These are phyloP conservation scores for Gyrodactylus salaris DNA, from an alignment of 1,140 invertebrate species.

Conservation along the genomic window DNA sequence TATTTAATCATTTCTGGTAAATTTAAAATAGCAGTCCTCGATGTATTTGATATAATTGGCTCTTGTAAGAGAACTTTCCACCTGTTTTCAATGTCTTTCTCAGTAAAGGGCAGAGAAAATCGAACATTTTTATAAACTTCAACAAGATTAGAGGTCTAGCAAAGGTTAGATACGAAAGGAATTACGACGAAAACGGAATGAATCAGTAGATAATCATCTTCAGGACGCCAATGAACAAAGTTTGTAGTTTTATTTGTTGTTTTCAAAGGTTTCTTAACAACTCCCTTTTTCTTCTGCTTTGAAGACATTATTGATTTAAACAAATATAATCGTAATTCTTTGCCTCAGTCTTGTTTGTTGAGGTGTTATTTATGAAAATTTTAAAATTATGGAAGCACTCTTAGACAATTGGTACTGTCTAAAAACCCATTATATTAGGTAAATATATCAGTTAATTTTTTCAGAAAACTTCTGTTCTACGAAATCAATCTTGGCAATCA, in stretches of 20 bases:
- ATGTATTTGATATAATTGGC: not conserved
- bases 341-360: too few relatives aligned
- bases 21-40: not conserved
- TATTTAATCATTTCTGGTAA: not conserved
- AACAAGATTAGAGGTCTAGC: not conserved
- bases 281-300: not conserved
- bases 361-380: too few relatives aligned
- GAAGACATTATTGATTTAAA: not conserved
- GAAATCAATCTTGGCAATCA: not conserved
- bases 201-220: constrained; percentile 1
- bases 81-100: constrained; percentile 2
- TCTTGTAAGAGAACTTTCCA: not conserved
- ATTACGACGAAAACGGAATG: not conserved
- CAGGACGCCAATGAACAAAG: not conserved
- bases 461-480: not conserved
- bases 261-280: not conserved
- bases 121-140: not conserved
- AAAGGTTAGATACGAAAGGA: not conserved
- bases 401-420: not conserved
- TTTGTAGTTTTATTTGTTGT: not conserved
- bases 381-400: not conserved
- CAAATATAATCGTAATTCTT: not conserved
- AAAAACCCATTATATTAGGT: not conserved
- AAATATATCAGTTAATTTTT: not conserved
- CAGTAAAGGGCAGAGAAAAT: not conserved